phyloP scores from a whole-genome alignment of 2,888 invertebrate genomes.

The Chrysopilus asiliformis region DNA sequence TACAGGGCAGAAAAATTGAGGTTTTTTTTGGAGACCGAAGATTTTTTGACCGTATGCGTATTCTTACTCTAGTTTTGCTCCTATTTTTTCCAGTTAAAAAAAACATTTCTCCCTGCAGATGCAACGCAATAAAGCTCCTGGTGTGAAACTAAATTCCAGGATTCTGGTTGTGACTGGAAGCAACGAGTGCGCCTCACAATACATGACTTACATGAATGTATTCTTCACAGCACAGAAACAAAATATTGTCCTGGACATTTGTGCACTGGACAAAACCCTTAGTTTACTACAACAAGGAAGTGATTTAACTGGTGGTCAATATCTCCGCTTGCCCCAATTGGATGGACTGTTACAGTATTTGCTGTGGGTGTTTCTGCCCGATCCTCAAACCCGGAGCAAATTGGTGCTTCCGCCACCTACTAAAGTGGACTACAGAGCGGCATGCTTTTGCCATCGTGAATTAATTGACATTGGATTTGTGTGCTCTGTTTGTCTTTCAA shows the following conservation, averaged over 20 bases:
- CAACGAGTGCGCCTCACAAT: constrained; percentile 83
- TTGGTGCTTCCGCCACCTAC: constrained; percentile 78
- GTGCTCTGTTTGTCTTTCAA: constrained; percentile 93
- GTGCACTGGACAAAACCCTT: constrained; percentile 80
- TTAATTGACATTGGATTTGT: constrained; percentile 93
- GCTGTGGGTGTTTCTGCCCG: constrained; percentile 85
- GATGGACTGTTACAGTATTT: constrained; percentile 50
- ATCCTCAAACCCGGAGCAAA: constrained; percentile 62
- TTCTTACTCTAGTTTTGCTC: no score
- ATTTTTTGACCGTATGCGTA: no score
- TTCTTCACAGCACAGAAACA: constrained; percentile 90
- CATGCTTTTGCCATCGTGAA: constrained; percentile 94
- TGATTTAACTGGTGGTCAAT: constrained; percentile 89
- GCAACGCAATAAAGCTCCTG: constrained; percentile 48
- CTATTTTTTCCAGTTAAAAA: neutral
- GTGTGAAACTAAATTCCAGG: constrained; percentile 56
- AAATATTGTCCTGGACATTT: constrained; percentile 82
- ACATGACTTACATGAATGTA: constrained; percentile 97
- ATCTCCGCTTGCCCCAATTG: constrained; percentile 75
- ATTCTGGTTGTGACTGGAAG: constrained; percentile 81
- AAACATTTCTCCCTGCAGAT: constrained; percentile 23
- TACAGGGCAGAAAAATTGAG: no score
- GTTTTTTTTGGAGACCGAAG: no score
- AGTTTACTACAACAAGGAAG: constrained; percentile 90
- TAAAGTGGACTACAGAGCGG: constrained; percentile 90